Conservation (phyloP, 2,113 vertebrate genomes). For the Xenopus tropicalis region UCB_Xtro_10.0 CM004448.2:38440001-38440500, state of each 20-base stretch:
- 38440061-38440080: conserved; percentile 1
- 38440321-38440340: conserved; percentile 67
- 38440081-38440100: conserved; percentile 41
- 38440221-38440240: conserved; percentile 58
- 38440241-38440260: conserved; percentile 70
- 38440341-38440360: conserved; percentile 16
- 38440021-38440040: no score
- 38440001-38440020: no score
- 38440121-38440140: conserved; percentile 45
- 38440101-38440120: conserved; percentile 33
- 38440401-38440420: conserved; percentile 40
- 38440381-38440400: conserved; percentile 44
- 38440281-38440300: conserved; percentile 64
- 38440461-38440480: no score
- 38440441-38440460: not conserved
- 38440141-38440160: conserved; percentile 44
- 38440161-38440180: conserved; percentile 53
- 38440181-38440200: conserved; percentile 55
- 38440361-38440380: conserved; percentile 37
- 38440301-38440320: conserved; percentile 69
- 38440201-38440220: conserved; percentile 55
- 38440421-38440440: conserved; percentile 4
- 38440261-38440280: conserved; percentile 69
- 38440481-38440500: no score
- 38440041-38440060: no score